phyloP scores from a whole-genome alignment of 2,888 invertebrate genomes.

The Acronicta leporina region DNA sequence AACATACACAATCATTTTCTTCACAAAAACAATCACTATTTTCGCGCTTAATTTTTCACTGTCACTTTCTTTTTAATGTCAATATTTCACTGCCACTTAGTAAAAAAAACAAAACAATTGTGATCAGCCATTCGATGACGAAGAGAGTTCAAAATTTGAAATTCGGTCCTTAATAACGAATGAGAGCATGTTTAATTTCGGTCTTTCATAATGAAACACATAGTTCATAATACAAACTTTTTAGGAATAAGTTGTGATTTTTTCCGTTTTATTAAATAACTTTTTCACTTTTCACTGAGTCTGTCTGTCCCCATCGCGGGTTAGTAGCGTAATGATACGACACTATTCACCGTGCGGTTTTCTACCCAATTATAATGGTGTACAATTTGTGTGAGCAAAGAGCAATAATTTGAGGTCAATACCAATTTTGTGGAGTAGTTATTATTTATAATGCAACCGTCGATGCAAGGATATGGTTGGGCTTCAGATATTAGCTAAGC shows the following conservation, averaged over 20 bases:
- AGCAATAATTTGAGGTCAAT: conserved; percentile 63
- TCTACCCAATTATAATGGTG: conserved; percentile 66
- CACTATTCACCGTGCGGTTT: conserved; percentile 64
- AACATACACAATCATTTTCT: no score
- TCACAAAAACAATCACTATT: no score
- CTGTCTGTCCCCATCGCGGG: conserved; percentile 61
- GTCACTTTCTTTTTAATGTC: no score
- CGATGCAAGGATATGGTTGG: conserved; percentile 43
- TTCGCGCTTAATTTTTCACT: no score
- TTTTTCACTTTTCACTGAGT: conserved; percentile 34
- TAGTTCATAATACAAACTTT: conserved; percentile 8
- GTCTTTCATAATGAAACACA: conserved; percentile 5
- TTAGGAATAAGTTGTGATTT: neutral
- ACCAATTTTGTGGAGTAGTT: conserved; percentile 53
- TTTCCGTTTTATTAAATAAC: conserved; percentile 18
- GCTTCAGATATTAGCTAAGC: conserved; percentile 26
- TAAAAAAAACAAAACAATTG: conserved; percentile 16
- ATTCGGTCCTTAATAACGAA: conserved; percentile 11
- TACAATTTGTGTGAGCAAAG: conserved; percentile 69
- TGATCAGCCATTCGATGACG: no score
- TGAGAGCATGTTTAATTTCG: conserved; percentile 21
- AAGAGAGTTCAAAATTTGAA: conserved; percentile 30
- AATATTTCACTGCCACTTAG: neutral
- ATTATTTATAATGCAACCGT: conserved; percentile 52
- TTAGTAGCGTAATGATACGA: conserved; percentile 67